Base-by-base conservation (phyloP, 2,113 vertebrate genomes). In the Xyrauchen texanus region DNA sequence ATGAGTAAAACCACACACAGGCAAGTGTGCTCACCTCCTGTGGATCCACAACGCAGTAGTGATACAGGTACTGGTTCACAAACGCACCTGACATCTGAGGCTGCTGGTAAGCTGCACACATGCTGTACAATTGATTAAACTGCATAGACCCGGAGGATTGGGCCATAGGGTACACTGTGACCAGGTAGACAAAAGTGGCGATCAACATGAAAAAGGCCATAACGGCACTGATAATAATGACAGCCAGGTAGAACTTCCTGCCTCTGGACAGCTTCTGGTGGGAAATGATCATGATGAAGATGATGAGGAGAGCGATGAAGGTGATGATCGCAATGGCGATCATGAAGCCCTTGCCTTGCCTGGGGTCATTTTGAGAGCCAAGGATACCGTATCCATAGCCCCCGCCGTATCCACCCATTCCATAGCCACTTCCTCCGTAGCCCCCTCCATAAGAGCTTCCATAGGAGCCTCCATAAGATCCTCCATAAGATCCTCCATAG, bases 31-130 rank as follows among this genome's bases (percentile, higher is more conserved):
- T 85, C 87, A 96, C 96, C 95, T 97, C 96, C 52, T 97, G 95
- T 0, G 95, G 95, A 78, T 97, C 96, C 84, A 97, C 93, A 46
- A 97, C 95, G 61, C 96, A 97, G 89, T 95, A 97, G 87, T 96
- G 95, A 88, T 97, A 97, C 10, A 97, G 90, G 82, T 96, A 97
- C 16, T 96, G 94, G 81, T 96, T 96, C 82, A 93, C 51, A 1
- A 93, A 89, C 21, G 89, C 0, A 2, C 89, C 91, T 0, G 84
- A 0, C 0, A 1, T 0, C 76, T 88, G 86, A 0, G 92, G 80
- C 0, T 83, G 15, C 15, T 95, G 93, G 81, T 88, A 97, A 82
- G 93, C 94, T 46, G 90, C 91, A 64, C 96, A 97, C 49, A 97
- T 77, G 3, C 86, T 84, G 5, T 88, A 79, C 6, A 96, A 92